Evolutionary conservation across 2,797 vertebrate species (phyloP).

Genomic region (Myotis daubentonii): DNA sequence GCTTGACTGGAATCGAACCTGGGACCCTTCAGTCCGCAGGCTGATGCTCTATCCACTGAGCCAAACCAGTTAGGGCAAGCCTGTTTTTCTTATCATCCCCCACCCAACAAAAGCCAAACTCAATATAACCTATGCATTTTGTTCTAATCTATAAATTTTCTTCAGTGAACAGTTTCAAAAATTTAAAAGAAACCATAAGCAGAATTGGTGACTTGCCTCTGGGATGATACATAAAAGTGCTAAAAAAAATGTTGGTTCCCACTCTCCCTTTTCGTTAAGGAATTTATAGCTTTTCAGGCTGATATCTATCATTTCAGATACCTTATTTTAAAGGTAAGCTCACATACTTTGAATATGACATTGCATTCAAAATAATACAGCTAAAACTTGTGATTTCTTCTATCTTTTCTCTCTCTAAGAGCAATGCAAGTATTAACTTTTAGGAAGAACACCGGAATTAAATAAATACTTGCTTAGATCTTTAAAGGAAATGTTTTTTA

Average conservation of each 20-base stretch:
- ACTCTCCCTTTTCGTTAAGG: not conserved
- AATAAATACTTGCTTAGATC: slow-evolving; percentile 49
- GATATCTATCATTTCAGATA: not conserved
- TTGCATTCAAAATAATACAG: slow-evolving; percentile 39
- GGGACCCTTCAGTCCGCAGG: too few species aligned
- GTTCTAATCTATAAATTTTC: not conserved
- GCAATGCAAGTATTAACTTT: slow-evolving; percentile 49
- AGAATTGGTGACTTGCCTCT: not conserved
- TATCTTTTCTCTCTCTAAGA: not conserved
- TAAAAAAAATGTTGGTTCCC: not conserved
- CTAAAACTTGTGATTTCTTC: not conserved
- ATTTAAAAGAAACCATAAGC: not conserved
- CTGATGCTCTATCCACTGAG: too few species aligned
- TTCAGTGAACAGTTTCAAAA: slow-evolving; percentile 11
- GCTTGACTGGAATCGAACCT: too few species aligned
- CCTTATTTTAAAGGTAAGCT: slow-evolving; percentile 33
- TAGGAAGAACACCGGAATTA: slow-evolving; percentile 18
- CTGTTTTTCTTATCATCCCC: not conserved
- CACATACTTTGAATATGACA: slow-evolving; percentile 9
- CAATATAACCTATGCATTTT: not conserved
- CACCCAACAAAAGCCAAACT: not conserved
- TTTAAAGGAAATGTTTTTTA: slow-evolving; percentile 58
- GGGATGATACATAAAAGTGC: not conserved
- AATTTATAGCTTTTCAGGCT: not conserved
- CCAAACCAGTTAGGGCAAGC: not conserved